Evolutionary conservation across 2,888 invertebrate species (phyloP).

Genomic region (Campoplex capitator): DNA sequence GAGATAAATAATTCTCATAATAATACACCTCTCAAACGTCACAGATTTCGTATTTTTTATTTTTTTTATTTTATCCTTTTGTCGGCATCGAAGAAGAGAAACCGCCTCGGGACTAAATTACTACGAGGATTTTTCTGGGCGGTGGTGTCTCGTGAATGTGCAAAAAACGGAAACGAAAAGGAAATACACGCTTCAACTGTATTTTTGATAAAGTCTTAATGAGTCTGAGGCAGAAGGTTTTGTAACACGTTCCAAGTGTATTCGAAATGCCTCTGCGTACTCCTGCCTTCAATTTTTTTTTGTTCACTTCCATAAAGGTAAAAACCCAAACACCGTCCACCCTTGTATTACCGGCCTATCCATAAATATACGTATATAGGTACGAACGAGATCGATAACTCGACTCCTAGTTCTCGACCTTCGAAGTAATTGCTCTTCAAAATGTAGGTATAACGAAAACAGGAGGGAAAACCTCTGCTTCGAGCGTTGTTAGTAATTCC

Average conservation of each 20-base stretch:
- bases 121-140: not conserved
- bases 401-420: slow-evolving; percentile 56
- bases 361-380: slow-evolving; percentile 4
- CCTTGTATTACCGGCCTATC: slow-evolving; percentile 31
- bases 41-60: not conserved
- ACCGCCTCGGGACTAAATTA: not conserved
- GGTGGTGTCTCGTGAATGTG: no score
- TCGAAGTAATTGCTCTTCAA: slow-evolving; percentile 58
- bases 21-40: slow-evolving; percentile 39
- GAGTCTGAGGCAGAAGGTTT: not conserved
- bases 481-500: not conserved
- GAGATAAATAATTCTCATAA: slow-evolving; percentile 38
- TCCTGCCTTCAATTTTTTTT: not conserved
- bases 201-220: not conserved
- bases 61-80: not conserved
- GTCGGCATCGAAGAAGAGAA: not conserved
- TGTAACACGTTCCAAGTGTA: not conserved
- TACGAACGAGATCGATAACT: slow-evolving; percentile 60
- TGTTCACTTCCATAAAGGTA: no score
- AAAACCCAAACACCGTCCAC: slow-evolving; percentile 27
- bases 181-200: not conserved
- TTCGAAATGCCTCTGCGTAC: not conserved
- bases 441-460: slow-evolving; percentile 19
- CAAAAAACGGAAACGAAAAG: not conserved
- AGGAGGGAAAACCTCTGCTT: not conserved